Conservation (phyloP, 2,888 invertebrate genomes). For the Rhopalosiphum nymphaeae region DNA sequence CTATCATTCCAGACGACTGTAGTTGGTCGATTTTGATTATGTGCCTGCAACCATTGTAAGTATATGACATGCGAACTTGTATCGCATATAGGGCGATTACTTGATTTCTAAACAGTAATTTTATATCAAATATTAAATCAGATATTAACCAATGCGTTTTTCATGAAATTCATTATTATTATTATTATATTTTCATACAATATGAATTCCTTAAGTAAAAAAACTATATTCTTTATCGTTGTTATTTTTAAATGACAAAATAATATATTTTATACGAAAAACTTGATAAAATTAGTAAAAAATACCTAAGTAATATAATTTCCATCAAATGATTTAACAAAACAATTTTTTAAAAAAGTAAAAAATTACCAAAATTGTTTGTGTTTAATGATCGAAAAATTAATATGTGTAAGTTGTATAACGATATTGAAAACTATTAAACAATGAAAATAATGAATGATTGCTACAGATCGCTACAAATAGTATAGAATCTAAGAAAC, state of each 20-base stretch:
- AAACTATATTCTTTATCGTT: background rate
- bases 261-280: background rate
- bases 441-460: background rate
- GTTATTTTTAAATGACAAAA: background rate
- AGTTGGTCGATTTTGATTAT: background rate
- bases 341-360: background rate
- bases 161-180: background rate
- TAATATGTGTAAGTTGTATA: background rate
- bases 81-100: background rate
- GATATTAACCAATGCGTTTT: background rate
- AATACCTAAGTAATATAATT: background rate
- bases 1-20: background rate
- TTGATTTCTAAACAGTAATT: background rate
- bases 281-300: background rate
- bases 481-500: background rate
- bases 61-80: background rate
- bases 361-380: background rate
- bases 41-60: background rate
- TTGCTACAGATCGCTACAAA: background rate
- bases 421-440: too few species aligned
- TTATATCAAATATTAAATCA: background rate
- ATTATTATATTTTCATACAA: background rate
- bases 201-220: background rate
- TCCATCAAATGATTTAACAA: background rate
- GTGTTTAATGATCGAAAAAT: background rate